A percentile compares a stretch with the other conserved stretches of the same genome.
Evolutionary conservation across 1,140 invertebrate species (phyloP).

Genomic region (Trichonephila clavata): DNA sequence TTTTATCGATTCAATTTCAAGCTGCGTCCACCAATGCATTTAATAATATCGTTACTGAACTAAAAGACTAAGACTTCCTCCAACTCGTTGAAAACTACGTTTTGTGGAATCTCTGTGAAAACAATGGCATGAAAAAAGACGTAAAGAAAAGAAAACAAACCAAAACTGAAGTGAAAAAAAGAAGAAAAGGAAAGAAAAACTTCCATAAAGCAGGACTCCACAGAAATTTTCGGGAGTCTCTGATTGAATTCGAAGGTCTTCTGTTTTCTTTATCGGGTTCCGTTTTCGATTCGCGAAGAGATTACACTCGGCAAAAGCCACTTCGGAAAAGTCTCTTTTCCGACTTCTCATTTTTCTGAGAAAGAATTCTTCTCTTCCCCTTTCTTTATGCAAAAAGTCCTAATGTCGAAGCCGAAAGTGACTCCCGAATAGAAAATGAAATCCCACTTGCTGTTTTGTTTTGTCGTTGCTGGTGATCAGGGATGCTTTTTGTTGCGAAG

Average conservation of each 20-base stretch:
- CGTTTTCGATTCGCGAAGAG: constrained; percentile 56
- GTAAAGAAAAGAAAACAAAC: background rate
- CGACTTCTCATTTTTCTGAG: constrained; percentile 60
- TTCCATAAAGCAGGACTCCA: background rate
- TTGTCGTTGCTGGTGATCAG: constrained; percentile 71
- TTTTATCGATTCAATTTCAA: no score
- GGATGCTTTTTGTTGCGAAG: constrained; percentile 28
- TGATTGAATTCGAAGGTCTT: constrained; percentile 68
- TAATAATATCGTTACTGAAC: background rate
- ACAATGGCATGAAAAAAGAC: background rate
- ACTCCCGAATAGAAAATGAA: constrained; percentile 65
- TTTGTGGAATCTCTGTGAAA: background rate
- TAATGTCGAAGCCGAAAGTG: constrained; percentile 54
- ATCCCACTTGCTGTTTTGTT: constrained; percentile 77
- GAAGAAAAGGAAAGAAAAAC: background rate
- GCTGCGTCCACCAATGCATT: background rate
- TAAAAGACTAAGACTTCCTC: background rate
- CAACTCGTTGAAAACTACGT: background rate
- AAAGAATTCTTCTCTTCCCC: constrained; percentile 38
- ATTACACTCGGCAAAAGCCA: constrained; percentile 73
- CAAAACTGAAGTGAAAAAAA: background rate
- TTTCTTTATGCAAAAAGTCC: constrained; percentile 70
- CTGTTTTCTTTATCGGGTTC: constrained; percentile 62
- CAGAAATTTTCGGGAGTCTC: constrained; percentile 18
- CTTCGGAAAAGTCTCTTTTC: constrained; percentile 60